Evolutionary conservation across 2,113 vertebrate genomes (phyloP), one percentile per base, ranked within the genome.

Genomic region (Sula dactylatra): DNA sequence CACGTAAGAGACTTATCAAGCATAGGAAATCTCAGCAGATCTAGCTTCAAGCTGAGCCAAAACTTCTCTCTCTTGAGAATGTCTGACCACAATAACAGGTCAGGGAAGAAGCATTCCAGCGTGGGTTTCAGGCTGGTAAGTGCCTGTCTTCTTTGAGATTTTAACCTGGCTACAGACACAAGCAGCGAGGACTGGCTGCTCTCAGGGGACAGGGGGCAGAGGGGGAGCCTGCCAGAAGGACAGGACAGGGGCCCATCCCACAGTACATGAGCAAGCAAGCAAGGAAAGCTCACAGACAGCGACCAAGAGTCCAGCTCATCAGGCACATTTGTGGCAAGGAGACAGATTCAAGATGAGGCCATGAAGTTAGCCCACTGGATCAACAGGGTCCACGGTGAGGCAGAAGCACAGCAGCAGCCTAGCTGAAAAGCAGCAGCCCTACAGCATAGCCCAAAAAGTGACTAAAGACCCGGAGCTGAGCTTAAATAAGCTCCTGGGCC

Each of bases 101-200:
- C 47, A 10, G 77, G 50, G 4, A 94, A 47, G 5, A 73, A 31
- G 31, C 49, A 50, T 15, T 31, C 47, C 54, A 91, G 27, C 9
- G 96, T 98, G 80, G 98, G 98, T 13, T 98, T 98, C 94, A 92
- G 58, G 36, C 94, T 98, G 98, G 98, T 98, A 93, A 98, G 97
- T 18, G 24, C 4, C 0, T 4, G 20, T 5, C 34, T 20, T 55
- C 19, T 38, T 36, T 2, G 5, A n/a, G 47, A 4, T 27, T 34
- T 44, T 32, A 13, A 4, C 8, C 6, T 3, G 44, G 26, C 27
- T 21, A 2, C 32, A 29, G 56, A 5, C 10, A 34, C 0, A 1
- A 40, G n/a, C 38, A 54, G 38, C 3, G 0, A 32, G 18, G 17
- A 8, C 19, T 6, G 13, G 45, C 5, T 56, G 36, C 31, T 73